Evolutionary conservation across 2,888 invertebrate genomes (phyloP).

Genomic region (Hipparchia sbordonii): DNA sequence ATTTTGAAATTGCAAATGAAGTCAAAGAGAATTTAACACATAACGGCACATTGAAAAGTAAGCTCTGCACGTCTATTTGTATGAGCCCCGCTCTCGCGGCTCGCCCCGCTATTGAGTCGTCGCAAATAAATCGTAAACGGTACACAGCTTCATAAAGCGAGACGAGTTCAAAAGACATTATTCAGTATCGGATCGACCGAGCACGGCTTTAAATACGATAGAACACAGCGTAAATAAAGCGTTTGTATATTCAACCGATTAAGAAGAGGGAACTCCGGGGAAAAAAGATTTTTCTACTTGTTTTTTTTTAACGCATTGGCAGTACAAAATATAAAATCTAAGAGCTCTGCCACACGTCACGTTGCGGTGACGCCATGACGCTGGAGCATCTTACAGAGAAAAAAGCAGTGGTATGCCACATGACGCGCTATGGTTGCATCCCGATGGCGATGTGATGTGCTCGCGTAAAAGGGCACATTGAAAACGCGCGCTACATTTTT

Average conservation of each 20-base stretch:
- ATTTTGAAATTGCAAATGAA: conserved; percentile 11
- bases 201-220: conserved; percentile 39
- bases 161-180: conserved; percentile 61
- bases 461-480: no score
- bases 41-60: conserved; percentile 30
- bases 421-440: no score
- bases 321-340: no score
- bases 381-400: no score
- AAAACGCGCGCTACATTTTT: no score
- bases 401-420: no score
- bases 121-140: conserved; percentile 61
- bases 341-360: no score
- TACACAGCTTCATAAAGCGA: conserved; percentile 54
- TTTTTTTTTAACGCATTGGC: no score
- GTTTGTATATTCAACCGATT: neutral
- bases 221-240: conserved; percentile 6
- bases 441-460: no score
- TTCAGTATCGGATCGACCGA: conserved; percentile 52
- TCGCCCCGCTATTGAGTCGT: conserved; percentile 33
- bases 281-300: neutral
- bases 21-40: conserved; percentile 22
- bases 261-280: neutral
- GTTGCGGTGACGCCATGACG: no score
- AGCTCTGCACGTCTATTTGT: conserved; percentile 25
- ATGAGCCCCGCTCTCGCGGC: conserved; percentile 25